Base-by-base conservation (phyloP, 1,140 invertebrate genomes). In the Lordiphosa collinella region DNA sequence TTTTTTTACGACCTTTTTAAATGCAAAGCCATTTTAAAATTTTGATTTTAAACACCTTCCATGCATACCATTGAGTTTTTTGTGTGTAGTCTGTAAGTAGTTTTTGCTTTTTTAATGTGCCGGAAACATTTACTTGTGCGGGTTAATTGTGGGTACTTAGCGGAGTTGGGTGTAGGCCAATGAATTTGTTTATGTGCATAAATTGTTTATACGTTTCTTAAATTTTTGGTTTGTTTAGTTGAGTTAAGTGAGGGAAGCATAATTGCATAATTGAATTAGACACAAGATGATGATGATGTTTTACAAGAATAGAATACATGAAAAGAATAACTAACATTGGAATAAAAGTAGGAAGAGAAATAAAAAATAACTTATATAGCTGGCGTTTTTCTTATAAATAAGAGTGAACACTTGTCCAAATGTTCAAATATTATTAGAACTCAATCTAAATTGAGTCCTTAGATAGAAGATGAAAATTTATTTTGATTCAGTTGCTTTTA, bases 101-200 rank as follows among this genome's bases (percentile, higher is more conserved):
- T 64, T 65, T 61, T 35, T 58, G 46, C 31, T 59, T 59, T n/a
- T n/a, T 70, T 76, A 64, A 76, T 50, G 56, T 71, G 78, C 78
- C 76, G 76, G 76, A 82, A 82, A 82, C 46, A 53, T 55, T 73
- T 69, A 46, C 44, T 38, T 13, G n/a, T n/a, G 41, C 6, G 29
- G 51, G 53, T 53, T 52, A 58, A 52, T 55, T 57, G 47, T 58
- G 63, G 69, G 69, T 68, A 69, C 67, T 46, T 50, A 44, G 41
- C n/a, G n/a, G 31, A 54, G 44, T 46, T 56, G 56, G 55, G 58
- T 56, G 38, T 50, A 56, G 60, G 31, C 59, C 6, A 36, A 41
- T 53, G 14, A 22, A 22, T 49, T 11, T 48, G 32, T 34, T 18
- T 48, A 49, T 36, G 18, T n/a, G n/a, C n/a, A n/a, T n/a, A n/a